phyloP scores from a whole-genome alignment of 2,797 vertebrate genomes.

The Acridotheres tristis region DNA sequence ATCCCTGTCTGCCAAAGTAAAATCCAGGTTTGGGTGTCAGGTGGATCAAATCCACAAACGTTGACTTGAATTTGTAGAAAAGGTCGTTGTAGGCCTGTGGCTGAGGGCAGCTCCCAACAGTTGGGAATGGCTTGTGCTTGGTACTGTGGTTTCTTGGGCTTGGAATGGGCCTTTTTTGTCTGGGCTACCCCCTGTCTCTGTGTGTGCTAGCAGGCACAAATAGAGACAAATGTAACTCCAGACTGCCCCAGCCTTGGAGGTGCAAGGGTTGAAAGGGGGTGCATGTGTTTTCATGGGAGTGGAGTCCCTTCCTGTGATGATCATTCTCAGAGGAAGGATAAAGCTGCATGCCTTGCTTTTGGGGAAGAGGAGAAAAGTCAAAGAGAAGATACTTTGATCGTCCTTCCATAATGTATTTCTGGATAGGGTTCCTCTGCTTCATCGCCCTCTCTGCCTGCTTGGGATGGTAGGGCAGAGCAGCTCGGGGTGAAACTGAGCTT shows the following conservation, averaged over 20 bases:
- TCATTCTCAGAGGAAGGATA: not conserved
- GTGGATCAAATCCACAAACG: accelerated
- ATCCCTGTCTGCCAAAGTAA: not conserved
- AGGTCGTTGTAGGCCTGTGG: not conserved
- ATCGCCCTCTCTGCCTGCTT: not conserved
- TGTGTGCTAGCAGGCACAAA: not conserved
- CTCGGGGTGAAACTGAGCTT: accelerated
- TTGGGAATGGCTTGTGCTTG: not conserved
- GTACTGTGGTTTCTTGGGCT: not conserved
- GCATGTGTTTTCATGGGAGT: not conserved
- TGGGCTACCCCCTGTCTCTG: not conserved
- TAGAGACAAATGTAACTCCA: not conserved
- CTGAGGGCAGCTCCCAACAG: not conserved
- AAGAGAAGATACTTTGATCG: not conserved
- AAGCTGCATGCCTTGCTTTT: not conserved
- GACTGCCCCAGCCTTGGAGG: not conserved
- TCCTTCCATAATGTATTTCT: not conserved
- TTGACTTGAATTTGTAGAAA: not conserved
- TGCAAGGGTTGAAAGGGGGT: not conserved
- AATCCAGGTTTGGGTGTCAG: not conserved
- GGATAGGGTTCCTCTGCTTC: not conserved
- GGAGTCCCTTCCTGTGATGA: accelerated
- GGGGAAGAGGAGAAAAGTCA: not conserved
- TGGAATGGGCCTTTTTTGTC: not conserved
- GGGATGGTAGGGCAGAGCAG: not conserved